Conservation (phyloP, 2,113 vertebrate species). For the Dascyllus trimaculatus region DNA sequence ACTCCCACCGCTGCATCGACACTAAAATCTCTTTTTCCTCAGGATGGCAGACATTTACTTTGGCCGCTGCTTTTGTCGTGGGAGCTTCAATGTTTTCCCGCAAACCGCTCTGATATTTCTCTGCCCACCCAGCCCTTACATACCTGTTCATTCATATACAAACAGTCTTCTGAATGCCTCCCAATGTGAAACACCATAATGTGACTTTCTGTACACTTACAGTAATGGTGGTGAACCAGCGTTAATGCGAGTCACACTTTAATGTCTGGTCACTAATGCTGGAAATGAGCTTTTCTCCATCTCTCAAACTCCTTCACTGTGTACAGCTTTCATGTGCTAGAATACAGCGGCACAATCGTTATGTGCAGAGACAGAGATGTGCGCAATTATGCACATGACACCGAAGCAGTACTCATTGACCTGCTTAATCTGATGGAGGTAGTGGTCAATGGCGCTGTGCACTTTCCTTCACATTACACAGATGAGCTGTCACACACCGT, state of each 20-base stretch:
- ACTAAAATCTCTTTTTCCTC: conserved; percentile 75
- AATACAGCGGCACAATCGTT: no score
- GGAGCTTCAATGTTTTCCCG: conserved; percentile 76
- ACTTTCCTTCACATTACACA: no score
- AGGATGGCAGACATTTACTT: conserved; percentile 86
- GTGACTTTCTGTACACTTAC: conserved; percentile 73
- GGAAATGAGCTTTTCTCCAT: not conserved
- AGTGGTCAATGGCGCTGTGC: no score
- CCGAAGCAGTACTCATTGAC: no score
- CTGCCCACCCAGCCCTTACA: conserved; percentile 71
- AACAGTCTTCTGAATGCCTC: conserved; percentile 77
- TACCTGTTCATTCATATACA: conserved; percentile 59
- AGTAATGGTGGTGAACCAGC: conserved; percentile 14
- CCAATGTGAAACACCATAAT: conserved; percentile 76
- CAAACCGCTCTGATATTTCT: conserved; percentile 72
- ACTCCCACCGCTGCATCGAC: conserved; percentile 61
- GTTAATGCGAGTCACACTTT: conserved; percentile 18
- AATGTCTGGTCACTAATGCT: conserved; percentile 2
- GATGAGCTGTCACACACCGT: no score
- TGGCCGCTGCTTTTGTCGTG: conserved; percentile 83
- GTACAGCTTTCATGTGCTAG: no score
- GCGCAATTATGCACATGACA: no score
- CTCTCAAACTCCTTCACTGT: not conserved
- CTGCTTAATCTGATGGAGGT: no score
- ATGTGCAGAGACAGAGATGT: no score